Conservation (phyloP, 2,888 invertebrate genomes). For the Drosophila putrida region DNA sequence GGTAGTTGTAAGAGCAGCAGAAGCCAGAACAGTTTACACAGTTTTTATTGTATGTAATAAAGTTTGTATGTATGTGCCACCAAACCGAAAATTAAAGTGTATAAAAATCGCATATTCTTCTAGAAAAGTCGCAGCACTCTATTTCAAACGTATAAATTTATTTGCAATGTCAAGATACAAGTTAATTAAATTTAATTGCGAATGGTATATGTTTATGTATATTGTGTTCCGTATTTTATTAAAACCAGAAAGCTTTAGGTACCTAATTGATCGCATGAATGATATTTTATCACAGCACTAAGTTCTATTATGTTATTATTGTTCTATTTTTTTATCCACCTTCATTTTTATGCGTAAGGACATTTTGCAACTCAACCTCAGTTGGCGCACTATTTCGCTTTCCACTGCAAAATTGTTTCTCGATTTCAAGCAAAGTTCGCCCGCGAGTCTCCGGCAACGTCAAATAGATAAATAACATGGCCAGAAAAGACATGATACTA, state of each 20-base stretch:
- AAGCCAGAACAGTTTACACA: background rate
- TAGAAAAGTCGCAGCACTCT: background rate
- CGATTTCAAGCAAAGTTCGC: constrained; percentile 89
- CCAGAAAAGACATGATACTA: constrained; percentile 87
- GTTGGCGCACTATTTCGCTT: constrained; percentile 24
- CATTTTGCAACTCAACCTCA: constrained; percentile 75
- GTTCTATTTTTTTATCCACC: background rate
- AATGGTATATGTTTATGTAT: no score
- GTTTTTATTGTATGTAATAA: background rate
- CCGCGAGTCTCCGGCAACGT: constrained; percentile 90
- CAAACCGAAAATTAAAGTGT: background rate
- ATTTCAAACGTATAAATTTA: background rate
- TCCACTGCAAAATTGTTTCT: constrained; percentile 85
- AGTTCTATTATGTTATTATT: constrained; percentile 21
- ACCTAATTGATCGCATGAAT: background rate
- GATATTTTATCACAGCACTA: constrained; percentile 62
- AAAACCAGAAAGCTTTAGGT: no score
- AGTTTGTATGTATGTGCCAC: background rate
- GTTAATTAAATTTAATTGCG: background rate
- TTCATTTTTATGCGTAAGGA: constrained; percentile 37
- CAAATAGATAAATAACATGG: constrained; percentile 87
- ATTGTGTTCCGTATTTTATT: no score
- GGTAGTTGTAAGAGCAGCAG: constrained; percentile 12
- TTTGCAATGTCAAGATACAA: background rate
- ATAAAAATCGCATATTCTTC: background rate